Percentiles rank a stretch among this genome's conserved stretches.
Conservation (phyloP, 2,797 vertebrate genomes). For the Tinamus major region DNA sequence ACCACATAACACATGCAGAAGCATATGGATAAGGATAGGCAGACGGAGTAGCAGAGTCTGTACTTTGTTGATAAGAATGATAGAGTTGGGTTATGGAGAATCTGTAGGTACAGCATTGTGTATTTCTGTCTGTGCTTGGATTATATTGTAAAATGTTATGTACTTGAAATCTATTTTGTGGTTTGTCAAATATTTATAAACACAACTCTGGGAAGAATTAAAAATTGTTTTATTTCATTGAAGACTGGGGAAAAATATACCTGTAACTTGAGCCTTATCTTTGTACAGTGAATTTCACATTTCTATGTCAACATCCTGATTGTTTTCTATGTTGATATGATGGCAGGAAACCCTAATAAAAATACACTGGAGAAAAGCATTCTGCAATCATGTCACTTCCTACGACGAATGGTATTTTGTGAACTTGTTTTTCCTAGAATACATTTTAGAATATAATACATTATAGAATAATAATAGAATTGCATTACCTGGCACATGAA, state of each 20-base stretch:
- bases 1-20: not conserved
- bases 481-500: not conserved
- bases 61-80: slow-evolving; percentile 46
- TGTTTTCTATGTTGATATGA: slow-evolving; percentile 99
- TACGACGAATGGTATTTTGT: not conserved
- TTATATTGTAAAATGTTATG: slow-evolving; percentile 80
- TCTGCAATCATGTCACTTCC: not conserved
- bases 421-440: not conserved
- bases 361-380: slow-evolving; percentile 74
- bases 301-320: slow-evolving; percentile 93
- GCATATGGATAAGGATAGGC: slow-evolving; percentile 30
- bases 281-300: slow-evolving; percentile 96
- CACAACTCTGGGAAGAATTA: slow-evolving; percentile 89
- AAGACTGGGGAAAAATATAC: slow-evolving; percentile 77
- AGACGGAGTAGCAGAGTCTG: not conserved
- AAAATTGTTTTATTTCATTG: slow-evolving; percentile 79
- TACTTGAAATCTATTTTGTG: slow-evolving; percentile 83
- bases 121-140: slow-evolving; percentile 82
- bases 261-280: slow-evolving; percentile 95
- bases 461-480: too few relatives aligned
- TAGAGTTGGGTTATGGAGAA: slow-evolving; percentile 66
- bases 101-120: slow-evolving; percentile 83
- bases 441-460: not conserved
- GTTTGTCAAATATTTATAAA: slow-evolving; percentile 87
- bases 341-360: slow-evolving; percentile 92